phyloP scores from a whole-genome alignment of 1,140 invertebrate species.

The Phthorimaea operculella region DNA sequence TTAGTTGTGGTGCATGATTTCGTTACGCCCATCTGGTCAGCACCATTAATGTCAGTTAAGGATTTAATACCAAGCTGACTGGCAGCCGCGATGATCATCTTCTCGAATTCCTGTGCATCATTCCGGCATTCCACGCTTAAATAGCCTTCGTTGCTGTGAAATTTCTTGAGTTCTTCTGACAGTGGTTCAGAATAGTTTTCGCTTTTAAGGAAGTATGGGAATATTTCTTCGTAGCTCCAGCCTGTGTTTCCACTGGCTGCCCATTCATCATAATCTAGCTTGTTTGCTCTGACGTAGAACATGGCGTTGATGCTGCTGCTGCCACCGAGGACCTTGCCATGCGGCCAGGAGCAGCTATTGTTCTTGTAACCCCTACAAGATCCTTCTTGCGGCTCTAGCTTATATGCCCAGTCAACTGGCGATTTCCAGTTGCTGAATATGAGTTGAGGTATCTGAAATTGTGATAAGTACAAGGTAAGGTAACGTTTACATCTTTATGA shows the following conservation, averaged over 20 bases:
- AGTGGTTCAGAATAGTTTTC: slow-evolving; percentile 73
- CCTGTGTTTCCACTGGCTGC: slow-evolving; percentile 26
- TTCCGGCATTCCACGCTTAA: too few species aligned
- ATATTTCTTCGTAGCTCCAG: too few species aligned
- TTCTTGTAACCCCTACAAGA: slow-evolving; percentile 31
- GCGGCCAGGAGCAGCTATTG: slow-evolving; percentile 56
- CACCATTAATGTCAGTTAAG: slow-evolving; percentile 66
- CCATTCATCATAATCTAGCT: slow-evolving; percentile 75
- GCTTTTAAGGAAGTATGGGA: slow-evolving; percentile 48
- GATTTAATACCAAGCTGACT: slow-evolving; percentile 75
- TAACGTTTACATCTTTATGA: too few species aligned
- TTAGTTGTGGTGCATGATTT: slow-evolving; percentile 40
- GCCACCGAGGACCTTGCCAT: slow-evolving; percentile 70
- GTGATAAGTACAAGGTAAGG: too few species aligned
- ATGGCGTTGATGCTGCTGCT: slow-evolving; percentile 73
- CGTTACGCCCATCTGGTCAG: slow-evolving; percentile 44
- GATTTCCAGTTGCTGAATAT: slow-evolving; percentile 36
- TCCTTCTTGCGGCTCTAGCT: slow-evolving; percentile 54
- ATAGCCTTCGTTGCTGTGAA: too few species aligned
- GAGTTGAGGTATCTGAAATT: slow-evolving; percentile 10
- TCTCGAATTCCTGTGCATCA: slow-evolving; percentile 75
- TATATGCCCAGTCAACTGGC: slow-evolving; percentile 64
- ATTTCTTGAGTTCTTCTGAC: slow-evolving; percentile 31
- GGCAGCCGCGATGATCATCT: slow-evolving; percentile 77
- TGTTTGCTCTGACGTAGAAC: slow-evolving; percentile 72